phyloP scores from a whole-genome alignment of 1,140 invertebrate genomes.

The Holotrichia oblita region DNA sequence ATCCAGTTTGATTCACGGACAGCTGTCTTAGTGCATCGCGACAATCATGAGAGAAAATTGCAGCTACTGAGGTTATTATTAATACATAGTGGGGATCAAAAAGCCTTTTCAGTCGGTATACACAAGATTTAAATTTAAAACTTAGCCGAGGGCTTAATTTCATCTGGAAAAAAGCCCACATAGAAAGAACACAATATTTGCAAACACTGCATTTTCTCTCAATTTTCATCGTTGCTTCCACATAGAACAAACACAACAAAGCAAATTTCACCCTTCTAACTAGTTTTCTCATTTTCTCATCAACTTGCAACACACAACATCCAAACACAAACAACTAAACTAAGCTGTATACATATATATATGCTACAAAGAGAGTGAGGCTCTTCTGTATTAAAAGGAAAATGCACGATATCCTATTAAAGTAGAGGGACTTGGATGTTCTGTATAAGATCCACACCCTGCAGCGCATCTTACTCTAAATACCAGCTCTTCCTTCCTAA shows the following conservation, averaged over 20 bases:
- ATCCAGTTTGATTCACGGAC: no score
- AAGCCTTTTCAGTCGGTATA: no score
- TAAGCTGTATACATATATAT: not conserved
- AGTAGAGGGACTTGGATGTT: not conserved
- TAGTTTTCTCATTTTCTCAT: not conserved
- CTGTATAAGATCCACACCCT: not conserved
- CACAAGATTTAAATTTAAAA: no score
- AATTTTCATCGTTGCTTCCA: not conserved
- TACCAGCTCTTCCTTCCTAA: not conserved
- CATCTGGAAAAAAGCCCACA: no score
- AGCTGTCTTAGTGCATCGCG: no score
- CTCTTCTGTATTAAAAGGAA: not conserved
- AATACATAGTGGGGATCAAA: no score
- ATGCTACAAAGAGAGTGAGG: not conserved
- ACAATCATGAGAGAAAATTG: no score
- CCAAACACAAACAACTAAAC: slow-evolving; percentile 6
- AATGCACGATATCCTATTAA: slow-evolving; percentile 17
- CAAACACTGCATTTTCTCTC: no score
- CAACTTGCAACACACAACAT: slow-evolving; percentile 12
- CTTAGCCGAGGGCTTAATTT: no score
- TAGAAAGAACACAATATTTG: no score
- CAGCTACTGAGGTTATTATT: no score
- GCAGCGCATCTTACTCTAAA: not conserved
- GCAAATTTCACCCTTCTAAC: not conserved
- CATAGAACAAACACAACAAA: not conserved